Evolutionary conservation across 2,113 vertebrate genomes (phyloP).

Genomic region (Platysteira castanea): DNA sequence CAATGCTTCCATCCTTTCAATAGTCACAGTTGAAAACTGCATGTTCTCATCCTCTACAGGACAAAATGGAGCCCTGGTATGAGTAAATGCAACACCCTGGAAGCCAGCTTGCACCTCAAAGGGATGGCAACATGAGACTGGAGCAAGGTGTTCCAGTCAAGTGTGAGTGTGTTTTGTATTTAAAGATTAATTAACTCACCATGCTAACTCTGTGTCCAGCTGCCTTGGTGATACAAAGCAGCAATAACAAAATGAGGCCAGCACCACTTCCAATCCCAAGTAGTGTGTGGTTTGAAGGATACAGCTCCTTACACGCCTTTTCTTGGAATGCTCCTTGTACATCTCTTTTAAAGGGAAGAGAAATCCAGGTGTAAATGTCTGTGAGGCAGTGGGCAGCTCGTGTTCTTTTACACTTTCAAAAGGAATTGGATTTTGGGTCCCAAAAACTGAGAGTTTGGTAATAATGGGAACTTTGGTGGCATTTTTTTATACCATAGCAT

Average conservation of each 20-base stretch:
- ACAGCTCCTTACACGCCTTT: not conserved
- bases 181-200: not conserved
- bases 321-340: not conserved
- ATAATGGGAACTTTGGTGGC: not conserved
- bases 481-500: not conserved
- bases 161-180: not conserved
- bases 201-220: not conserved
- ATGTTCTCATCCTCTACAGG: not conserved
- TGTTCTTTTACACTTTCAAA: not conserved
- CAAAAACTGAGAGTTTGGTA: not conserved
- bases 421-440: not conserved
- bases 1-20: not conserved
- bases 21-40: not conserved
- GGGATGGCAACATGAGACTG: not conserved
- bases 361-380: not conserved
- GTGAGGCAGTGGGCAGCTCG: rapidly evolving
- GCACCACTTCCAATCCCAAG: not conserved
- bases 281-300: not conserved
- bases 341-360: not conserved
- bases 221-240: not conserved
- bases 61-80: not conserved
- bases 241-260: not conserved
- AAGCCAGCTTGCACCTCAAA: not conserved
- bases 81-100: not conserved
- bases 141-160: not conserved